A percentile compares a stretch with the other conserved stretches of the same genome.
These are phyloP conservation scores for Bambusicola thoracicus DNA, from an alignment of 2,113 vertebrate genomes.

Conservation along the genomic window DNA sequence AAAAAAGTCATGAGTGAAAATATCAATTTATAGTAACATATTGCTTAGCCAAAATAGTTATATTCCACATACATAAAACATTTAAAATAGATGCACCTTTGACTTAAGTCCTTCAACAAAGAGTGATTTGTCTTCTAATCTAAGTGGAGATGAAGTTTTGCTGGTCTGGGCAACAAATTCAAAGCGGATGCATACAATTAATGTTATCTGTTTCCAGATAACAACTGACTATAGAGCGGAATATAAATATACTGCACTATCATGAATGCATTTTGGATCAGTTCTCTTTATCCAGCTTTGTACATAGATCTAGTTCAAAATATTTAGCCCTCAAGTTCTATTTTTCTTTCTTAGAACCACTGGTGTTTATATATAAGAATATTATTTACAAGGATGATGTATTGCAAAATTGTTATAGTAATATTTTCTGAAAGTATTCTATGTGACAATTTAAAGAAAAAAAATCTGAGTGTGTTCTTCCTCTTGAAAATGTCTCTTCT, in stretches of 20 bases:
- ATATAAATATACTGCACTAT: not conserved
- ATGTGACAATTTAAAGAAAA: not conserved
- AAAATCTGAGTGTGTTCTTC: not conserved
- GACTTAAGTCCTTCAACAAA: not conserved
- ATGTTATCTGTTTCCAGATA: not conserved
- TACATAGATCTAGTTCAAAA: not conserved
- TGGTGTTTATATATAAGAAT: not conserved
- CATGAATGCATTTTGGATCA: rapidly evolving
- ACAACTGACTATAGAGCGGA: not conserved
- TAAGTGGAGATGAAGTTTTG: not conserved
- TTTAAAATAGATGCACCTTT: not conserved
- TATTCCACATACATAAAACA: rapidly evolving
- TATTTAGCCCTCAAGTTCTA: not conserved
- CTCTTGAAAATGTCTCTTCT: not conserved
- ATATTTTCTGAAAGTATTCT: not conserved
- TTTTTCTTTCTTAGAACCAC: not conserved
- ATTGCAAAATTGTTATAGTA: not conserved
- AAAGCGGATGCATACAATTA: not conserved
- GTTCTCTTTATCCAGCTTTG: not conserved
- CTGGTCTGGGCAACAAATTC: not conserved
- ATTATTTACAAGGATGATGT: rapidly evolving
- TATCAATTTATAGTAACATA: not conserved
- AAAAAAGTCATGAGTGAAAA: not conserved
- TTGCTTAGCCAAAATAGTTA: not conserved
- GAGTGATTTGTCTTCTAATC: not conserved